Base-by-base conservation (phyloP, 1,140 invertebrate species). In the Sycophila sp. region DNA sequence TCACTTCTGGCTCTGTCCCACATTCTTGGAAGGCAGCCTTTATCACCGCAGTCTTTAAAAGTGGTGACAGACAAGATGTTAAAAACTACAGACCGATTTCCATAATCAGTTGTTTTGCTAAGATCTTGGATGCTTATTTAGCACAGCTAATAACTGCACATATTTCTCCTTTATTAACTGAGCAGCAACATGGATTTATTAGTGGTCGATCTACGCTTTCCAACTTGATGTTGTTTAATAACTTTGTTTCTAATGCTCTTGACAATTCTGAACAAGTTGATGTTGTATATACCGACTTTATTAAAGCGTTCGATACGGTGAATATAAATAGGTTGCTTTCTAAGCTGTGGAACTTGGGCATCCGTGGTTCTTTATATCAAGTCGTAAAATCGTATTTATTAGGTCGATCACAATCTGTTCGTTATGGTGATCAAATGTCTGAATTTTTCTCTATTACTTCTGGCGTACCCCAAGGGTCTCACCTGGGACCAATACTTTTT, bases 271-370 rank as follows among this genome's bases (percentile, higher is more conserved):
- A n/a, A n/a, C n/a, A n/a, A n/a, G n/a, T n/a, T n/a, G n/a, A n/a
- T n/a, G 76, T 73, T 0, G 64, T 78, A 6, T 80, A 81, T 45
- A 79, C 78, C 2, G 78, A 81, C 64, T 77, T 81, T 26, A 71
- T 72, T 0, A 81, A 81, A 47, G 77, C 77, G 4, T 81, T 83
- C 64, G 78, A 83, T n/a, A n/a, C n/a, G n/a, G n/a, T n/a, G n/a
- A n/a, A n/a, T n/a, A n/a, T n/a, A n/a, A n/a, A n/a, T n/a, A n/a
- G n/a, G n/a, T n/a, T n/a, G n/a, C n/a, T n/a, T n/a, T n/a, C n/a
- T n/a, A n/a, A n/a, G n/a, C n/a, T 72, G 6, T 11, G 19, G 0
- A 32, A 32, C 15, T 10, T 68, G 4, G 60, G 64, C 15, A 15
- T 75, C n/a, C 49, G 17, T 26, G 47, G 38, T 28, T 6, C 36